A percentile compares a stretch with the other conserved stretches of the same genome.
Evolutionary conservation across 2,797 vertebrate species (phyloP).

Genomic region (Euphonia xanthogaster): DNA sequence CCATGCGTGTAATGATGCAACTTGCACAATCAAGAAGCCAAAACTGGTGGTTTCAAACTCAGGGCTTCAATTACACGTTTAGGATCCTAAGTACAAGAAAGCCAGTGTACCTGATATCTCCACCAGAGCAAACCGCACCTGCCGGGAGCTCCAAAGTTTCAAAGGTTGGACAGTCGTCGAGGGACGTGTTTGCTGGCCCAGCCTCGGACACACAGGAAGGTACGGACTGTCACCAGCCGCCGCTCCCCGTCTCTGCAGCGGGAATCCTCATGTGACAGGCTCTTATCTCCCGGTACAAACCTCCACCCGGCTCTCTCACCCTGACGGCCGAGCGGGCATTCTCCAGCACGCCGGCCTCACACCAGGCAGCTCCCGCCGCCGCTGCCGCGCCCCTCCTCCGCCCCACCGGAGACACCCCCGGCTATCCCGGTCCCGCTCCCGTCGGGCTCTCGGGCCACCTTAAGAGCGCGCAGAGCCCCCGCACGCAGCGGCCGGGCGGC

Average conservation of each 20-base stretch:
- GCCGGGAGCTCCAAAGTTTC: neutral
- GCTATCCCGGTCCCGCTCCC: neutral
- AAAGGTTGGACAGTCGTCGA: fast-evolving
- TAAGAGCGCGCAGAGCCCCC: constrained; percentile 48
- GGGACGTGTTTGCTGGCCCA: fast-evolving
- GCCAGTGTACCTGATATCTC: fast-evolving
- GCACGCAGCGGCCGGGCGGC: neutral
- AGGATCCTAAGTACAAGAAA: neutral
- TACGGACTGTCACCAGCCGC: neutral
- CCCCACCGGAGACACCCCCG: neutral
- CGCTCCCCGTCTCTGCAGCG: neutral
- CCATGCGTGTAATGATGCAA: fast-evolving
- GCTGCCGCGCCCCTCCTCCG: neutral
- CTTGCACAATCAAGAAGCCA: fast-evolving
- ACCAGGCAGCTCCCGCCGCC: neutral
- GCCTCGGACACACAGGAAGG: neutral
- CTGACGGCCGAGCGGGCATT: too few relatives aligned
- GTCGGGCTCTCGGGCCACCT: constrained; percentile 50
- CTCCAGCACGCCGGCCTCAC: neutral
- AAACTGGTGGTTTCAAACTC: neutral
- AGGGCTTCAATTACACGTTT: fast-evolving
- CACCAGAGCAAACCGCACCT: fast-evolving
- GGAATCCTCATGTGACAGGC: neutral
- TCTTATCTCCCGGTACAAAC: neutral
- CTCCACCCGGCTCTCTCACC: neutral